Evolutionary conservation across 2,888 invertebrate genomes (phyloP), one percentile per base, ranked within the genome.

Genomic region (Ormyrus rosae): DNA sequence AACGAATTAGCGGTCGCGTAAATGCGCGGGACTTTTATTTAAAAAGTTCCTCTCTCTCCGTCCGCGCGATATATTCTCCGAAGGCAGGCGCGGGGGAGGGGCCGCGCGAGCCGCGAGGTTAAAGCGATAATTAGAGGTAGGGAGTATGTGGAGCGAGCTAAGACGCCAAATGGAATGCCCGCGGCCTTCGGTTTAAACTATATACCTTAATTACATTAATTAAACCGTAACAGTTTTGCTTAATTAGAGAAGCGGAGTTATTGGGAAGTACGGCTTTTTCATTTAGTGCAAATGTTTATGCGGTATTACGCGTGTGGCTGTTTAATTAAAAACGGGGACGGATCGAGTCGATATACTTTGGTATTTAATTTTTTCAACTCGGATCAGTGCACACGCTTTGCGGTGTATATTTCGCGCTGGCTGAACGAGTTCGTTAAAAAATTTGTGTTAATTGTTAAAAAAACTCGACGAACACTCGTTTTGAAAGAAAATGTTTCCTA

Each of bases 111-210:
- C 6, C 61, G 64, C 48, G 63, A 8, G 61, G 13, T 3, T n/a
- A 68, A 78, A 75, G 68, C n/a, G 78, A 78, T 78, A 68, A 81
- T 81, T 75, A 75, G 71, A 56, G 78, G 61, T 6, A 2, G 2
- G 56, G 48, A 73, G 58, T 51, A 73, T 73, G 51, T 73, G 61
- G 70, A 60, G 60, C 46, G 34, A 78, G 71, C 53, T n/a, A 58
- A 61, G 65, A 65, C 45, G 19, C 74, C 0, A 13, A 73, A 19
- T 45, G 55, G 64, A 46, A 64, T 73, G 10, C 13, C 13, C 13
- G 63, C 46, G 61, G 48, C 63, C 9, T 53, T 6, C 5, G 46
- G n/a, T 67, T 34, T 70, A 74, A 74, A 34, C 65, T 68, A 56
- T 68, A 56, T 34, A 3, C 64, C 51, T 56, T 70, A 80, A 80